These are phyloP conservation scores for Polydrusus cervinus DNA, from an alignment of 2,888 invertebrate genomes.

Conservation along the genomic window DNA sequence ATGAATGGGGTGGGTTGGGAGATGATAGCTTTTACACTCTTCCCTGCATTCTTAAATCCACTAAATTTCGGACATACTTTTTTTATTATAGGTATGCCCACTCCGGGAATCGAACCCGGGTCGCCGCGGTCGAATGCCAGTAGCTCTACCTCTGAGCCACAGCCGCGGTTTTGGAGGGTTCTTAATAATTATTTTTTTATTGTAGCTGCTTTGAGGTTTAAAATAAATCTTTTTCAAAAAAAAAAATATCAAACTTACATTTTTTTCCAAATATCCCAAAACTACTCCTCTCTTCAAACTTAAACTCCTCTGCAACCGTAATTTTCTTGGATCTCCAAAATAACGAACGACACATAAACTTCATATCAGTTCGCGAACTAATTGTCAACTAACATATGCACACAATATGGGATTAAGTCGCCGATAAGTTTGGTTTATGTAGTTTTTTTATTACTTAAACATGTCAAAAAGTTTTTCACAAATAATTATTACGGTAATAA, in stretches of 20 bases:
- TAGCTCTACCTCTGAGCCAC: too few relatives aligned
- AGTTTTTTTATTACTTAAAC: conserved; percentile 16
- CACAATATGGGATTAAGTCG: conserved; percentile 3
- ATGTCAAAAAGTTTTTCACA: conserved; percentile 13
- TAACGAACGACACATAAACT: conserved; percentile 44
- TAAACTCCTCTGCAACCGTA: conserved; percentile 17
- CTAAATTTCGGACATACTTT: too few relatives aligned
- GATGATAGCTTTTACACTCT: too few relatives aligned
- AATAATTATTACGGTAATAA: not conserved
- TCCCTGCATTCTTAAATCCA: too few relatives aligned
- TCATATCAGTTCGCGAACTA: conserved; percentile 21
- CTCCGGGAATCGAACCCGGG: too few relatives aligned
- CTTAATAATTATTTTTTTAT: too few relatives aligned
- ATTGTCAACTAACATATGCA: conserved; percentile 5
- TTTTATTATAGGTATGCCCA: too few relatives aligned
- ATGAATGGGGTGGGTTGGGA: too few relatives aligned
- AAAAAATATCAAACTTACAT: conserved; percentile 35
- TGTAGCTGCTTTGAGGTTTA: too few relatives aligned
- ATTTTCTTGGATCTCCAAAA: conserved; percentile 46
- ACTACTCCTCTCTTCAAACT: not conserved
- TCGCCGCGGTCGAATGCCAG: too few relatives aligned
- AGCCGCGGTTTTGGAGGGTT: too few relatives aligned
- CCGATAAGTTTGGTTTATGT: conserved; percentile 21
- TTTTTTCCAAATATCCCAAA: conserved; percentile 19
- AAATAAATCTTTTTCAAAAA: too few relatives aligned